phyloP scores from a whole-genome alignment of 1,140 invertebrate genomes.

The Anastatus disparis region DNA sequence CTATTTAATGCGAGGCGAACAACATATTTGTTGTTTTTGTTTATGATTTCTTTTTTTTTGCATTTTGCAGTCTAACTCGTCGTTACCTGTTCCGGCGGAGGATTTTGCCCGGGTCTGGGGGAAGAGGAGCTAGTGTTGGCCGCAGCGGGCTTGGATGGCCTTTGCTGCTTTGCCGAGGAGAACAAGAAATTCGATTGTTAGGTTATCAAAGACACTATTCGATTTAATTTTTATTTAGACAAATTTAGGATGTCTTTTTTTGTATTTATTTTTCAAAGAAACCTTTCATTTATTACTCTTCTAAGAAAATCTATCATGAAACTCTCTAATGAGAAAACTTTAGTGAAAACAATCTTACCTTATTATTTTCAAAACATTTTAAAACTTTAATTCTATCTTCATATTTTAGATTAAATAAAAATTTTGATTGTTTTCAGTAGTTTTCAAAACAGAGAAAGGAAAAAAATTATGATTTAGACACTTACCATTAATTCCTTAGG shows the following conservation, averaged over 20 bases:
- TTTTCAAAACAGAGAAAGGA: not conserved
- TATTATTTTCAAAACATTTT: not conserved
- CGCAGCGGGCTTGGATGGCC: constrained; percentile 70
- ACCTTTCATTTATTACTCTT: not conserved
- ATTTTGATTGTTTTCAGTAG: not conserved
- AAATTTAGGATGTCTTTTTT: constrained; percentile 8
- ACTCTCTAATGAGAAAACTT: constrained; percentile 1
- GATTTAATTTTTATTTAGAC: too few relatives aligned
- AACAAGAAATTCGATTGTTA: constrained; percentile 64
- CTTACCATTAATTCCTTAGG: constrained; percentile 88
- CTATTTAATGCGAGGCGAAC: constrained; percentile 9
- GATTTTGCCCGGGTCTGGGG: constrained; percentile 69
- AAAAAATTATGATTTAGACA: not conserved
- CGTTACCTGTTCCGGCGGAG: constrained; percentile 73
- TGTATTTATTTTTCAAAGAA: not conserved
- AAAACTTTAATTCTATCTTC: not conserved
- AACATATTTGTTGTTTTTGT: constrained; percentile 17
- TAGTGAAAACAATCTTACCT: not conserved
- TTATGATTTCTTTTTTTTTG: constrained; percentile 19
- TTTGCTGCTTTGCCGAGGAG: constrained; percentile 67
- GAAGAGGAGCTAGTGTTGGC: constrained; percentile 68
- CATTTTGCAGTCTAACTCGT: constrained; percentile 48
- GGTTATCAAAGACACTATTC: constrained; percentile 50
- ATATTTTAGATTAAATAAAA: not conserved
- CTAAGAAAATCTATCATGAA: not conserved